Evolutionary conservation across 2,113 vertebrate genomes (phyloP), one percentile per base, ranked within the genome.

Genomic region (Aegithalos caudatus): DNA sequence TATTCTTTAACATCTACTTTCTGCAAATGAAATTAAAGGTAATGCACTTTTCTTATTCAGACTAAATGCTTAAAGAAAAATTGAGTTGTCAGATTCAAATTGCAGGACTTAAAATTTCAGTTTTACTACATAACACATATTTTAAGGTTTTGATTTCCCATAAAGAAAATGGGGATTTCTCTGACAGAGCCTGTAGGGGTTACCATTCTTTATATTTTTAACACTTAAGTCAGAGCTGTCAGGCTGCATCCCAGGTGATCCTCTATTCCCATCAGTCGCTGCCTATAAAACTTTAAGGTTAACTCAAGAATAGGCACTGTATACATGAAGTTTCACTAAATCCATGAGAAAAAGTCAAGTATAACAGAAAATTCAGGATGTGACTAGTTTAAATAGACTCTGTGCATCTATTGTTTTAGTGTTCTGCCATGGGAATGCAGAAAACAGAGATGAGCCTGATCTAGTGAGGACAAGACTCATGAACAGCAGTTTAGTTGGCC

Each of bases 11-110:
- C 61, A 93, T 62, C 96, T 96, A 94, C 88, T 95, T 96, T 96
- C 95, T 95, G 97, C 95, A 96, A 95, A 96, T 92, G 89, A 97
- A 95, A 95, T 94, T 95, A 97, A 97, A 95, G 66, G 79, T 94
- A 97, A 92, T 97, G 95, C 96, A 95, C 81, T 94, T 83, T 64
- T 95, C 87, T 96, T 77, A 58, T 95, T 95, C 92, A 97, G 91
- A 78, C 88, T 88, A 97, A 96, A 97, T 54, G 94, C 94, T 95
- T 94, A 95, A 96, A 95, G 87, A 91, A 97, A 96, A 96, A 97
- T 97, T 94, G 88, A 98, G 77, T 94, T 96, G 95, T 96, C 61
- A 97, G 88, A 90, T 95, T 94, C 77, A 96, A 90, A 96, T 97
- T 94, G 96, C 87, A 93, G 90, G 92, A 94, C 89, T 93, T 89